Evolutionary conservation across 30 jellyfish, hydroid and myxozoan species (phyloP), one percentile per base, ranked within the genome.

Genomic region (Pseudorhiza aurosa): DNA sequence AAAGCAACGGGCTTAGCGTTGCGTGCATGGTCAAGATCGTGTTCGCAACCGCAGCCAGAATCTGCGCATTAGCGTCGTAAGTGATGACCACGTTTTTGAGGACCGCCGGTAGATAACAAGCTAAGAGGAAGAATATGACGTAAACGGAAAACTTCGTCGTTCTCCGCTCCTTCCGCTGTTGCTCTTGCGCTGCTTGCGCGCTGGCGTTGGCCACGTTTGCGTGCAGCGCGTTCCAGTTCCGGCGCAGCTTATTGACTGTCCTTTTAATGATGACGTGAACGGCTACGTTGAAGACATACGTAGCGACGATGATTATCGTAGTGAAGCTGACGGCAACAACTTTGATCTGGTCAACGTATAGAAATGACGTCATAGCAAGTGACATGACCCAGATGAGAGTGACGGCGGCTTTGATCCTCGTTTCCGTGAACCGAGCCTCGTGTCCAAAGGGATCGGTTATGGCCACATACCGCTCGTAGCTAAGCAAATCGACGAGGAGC

Each of bases 381-480:
- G 77, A 77, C 42, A 31, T 0, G 18, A 45, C 36, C 75, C 79
- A 64, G 27, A 62, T 39, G 42, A 31, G 49, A 12, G 35, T 59
- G 55, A 32, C 26, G 60, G 82, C 65, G 9, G 21, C 26, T 33
- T 27, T 50, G 43, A 77, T 47, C 45, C 72, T 29, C 74, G 51
- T 37, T 15, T 45, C 31, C 0, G 89, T 77, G 82, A 77, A 59
- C 67, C 57, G 60, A 2, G 32, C 22, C 39, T 59, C 82, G 51
- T 77, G 55, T 1, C 47, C 2, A 55, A 59, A 62, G 1, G 89
- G 72, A 46, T 62, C 10, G 43, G 53, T n/a, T 60, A 77, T 33
- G 1, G 89, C 89, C 32, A 28, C 49, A 29, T 65, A 77, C n/a
- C 89, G 72, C 26, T 77, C 89, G 39, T 77, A 77, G 45, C 82